These are phyloP conservation scores for Conopomorpha cramerella DNA, from an alignment of 1,140 invertebrate species.

Conservation along the genomic window DNA sequence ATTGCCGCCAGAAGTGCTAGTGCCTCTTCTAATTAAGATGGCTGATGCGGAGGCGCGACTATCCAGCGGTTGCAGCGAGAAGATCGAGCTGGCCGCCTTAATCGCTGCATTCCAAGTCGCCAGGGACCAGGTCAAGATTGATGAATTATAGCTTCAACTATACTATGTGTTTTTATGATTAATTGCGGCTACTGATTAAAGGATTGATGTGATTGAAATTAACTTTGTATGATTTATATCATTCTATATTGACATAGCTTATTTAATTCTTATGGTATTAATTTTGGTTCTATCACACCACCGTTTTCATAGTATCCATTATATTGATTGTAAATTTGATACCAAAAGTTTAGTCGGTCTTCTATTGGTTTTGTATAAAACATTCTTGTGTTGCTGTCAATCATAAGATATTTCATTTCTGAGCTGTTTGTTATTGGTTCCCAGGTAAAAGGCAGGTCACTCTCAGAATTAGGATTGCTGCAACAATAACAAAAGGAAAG, in stretches of 20 bases:
- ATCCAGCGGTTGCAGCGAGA: conserved; percentile 77
- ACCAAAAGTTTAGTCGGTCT: conserved; percentile 9
- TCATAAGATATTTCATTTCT: too few species aligned
- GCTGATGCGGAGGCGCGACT: conserved; percentile 82
- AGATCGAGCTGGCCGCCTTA: conserved; percentile 82
- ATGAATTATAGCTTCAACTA: too few species aligned
- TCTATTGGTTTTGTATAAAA: not conserved
- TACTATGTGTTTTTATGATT: too few species aligned
- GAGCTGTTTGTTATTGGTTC: too few species aligned
- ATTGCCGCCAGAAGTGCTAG: conserved; percentile 74
- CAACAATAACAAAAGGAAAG: too few species aligned
- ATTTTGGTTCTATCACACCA: not conserved
- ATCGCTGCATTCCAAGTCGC: conserved; percentile 78
- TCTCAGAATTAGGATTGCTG: too few species aligned
- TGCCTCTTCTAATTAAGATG: conserved; percentile 78
- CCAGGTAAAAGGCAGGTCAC: too few species aligned
- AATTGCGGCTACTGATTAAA: too few species aligned
- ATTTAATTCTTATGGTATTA: too few species aligned
- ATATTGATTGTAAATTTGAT: conserved; percentile 10
- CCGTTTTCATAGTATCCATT: not conserved
- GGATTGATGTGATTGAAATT: too few species aligned
- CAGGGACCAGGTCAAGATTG: conserved; percentile 60
- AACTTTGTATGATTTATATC: too few species aligned
- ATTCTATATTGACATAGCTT: too few species aligned
- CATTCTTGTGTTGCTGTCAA: not conserved